Conservation (phyloP, 2,888 invertebrate genomes). For the Lasioglossum vierecki region DNA sequence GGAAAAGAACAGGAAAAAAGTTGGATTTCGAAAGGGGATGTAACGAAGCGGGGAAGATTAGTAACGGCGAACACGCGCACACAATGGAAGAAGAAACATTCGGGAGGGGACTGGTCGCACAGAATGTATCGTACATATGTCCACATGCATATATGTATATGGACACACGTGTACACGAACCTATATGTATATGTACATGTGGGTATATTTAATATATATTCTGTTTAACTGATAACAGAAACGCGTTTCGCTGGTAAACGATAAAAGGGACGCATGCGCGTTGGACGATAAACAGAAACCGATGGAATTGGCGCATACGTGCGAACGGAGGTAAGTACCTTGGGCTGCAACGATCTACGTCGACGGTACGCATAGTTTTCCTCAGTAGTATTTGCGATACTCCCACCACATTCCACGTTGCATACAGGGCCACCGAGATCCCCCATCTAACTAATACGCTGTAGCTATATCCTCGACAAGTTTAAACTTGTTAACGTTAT, state of each 20-base stretch:
- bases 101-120: background rate
- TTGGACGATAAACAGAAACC: background rate
- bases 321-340: background rate
- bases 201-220: conserved; percentile 11
- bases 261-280: conserved; percentile 27
- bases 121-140: background rate
- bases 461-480: background rate
- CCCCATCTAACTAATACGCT: conserved; percentile 10
- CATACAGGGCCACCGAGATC: conserved; percentile 19
- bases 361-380: background rate
- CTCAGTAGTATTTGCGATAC: conserved; percentile 36
- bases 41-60: background rate
- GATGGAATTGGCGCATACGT: conserved; percentile 7
- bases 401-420: conserved; percentile 23
- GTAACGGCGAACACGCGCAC: background rate
- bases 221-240: conserved; percentile 51
- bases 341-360: conserved; percentile 12
- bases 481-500: background rate
- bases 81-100: background rate
- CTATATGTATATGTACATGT: background rate
- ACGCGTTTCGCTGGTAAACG: conserved; percentile 16
- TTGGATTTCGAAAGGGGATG: background rate
- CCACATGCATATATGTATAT: background rate
- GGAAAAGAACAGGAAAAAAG: background rate
- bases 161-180: background rate